Evolutionary conservation across 1,140 invertebrate genomes (phyloP), one percentile per base, ranked within the genome.

Genomic region (Cotesia chilonis): DNA sequence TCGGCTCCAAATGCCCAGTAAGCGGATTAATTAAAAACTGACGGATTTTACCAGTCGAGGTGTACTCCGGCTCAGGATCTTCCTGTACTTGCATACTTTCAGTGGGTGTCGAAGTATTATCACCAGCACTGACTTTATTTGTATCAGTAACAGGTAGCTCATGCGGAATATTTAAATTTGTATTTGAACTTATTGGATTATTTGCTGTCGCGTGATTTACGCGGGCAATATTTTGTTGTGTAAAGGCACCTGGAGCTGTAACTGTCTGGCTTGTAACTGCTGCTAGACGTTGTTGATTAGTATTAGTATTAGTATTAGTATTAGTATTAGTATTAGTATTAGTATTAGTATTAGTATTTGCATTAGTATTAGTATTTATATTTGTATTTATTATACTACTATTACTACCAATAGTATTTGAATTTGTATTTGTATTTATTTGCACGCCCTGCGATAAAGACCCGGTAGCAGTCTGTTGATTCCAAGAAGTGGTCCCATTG

Each of bases 21-120:
- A 95, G 88, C 4, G 95, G 95, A 88, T 96, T 97, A 41, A 96
- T 94, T 2, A 96, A 89, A 87, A 94, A 93, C 79, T 94, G 92
- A 60, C 91, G 88, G 68, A 90, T 88, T 77, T 92, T 90, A 1
- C 88, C 89, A 14, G 84, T 83, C 4, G 87, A 88, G 3, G 89
- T 89, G 47, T 84, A 87, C 12, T 85, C 85, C 0, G 82, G 83
- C 52, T 85, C 82, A 4, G 78, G 79, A 1, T 80, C 67, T 38
- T 73, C 72, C 52, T 81, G 77, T 14, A 70, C 64, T 73, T 71
- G 60, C 7, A 68, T 55, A 4, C 61, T 52, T 54, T 77, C 78
- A 28, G 7, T 70, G 64, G 37, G 76, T 9, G 38, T 41, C 41
- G 41, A 7, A 2, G 7, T 10, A 6, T 6, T 47, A 47, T 47